Evolutionary conservation across 2,888 invertebrate species (phyloP).

Genomic region (Temnothorax unifasciatus): DNA sequence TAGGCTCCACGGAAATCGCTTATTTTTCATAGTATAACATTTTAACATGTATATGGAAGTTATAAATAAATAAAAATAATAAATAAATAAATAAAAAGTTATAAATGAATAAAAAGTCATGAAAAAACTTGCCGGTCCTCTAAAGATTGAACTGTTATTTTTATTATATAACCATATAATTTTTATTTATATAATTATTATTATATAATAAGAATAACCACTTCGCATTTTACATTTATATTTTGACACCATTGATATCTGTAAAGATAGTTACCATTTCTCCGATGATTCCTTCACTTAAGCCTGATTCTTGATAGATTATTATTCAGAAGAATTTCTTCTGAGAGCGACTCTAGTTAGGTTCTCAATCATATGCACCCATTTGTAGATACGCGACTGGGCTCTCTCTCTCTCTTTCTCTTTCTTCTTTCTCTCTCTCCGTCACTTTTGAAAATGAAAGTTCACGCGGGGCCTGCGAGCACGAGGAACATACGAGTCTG

Average conservation of each 20-base stretch:
- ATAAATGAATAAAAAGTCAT: too few relatives aligned
- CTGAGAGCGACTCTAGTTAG: background rate
- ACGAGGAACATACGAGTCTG: constrained; percentile 75
- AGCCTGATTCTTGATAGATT: background rate
- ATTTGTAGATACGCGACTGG: constrained; percentile 27
- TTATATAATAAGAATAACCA: background rate
- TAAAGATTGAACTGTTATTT: background rate
- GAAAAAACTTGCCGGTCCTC: too few relatives aligned
- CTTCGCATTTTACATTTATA: background rate
- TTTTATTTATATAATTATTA: constrained; percentile 9
- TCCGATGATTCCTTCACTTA: background rate
- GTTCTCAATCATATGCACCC: background rate
- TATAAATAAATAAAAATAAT: too few relatives aligned
- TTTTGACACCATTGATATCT: background rate
- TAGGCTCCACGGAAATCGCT: too few relatives aligned
- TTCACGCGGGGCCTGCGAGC: constrained; percentile 59
- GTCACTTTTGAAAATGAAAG: constrained; percentile 66
- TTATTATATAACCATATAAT: constrained; percentile 1
- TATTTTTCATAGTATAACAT: too few relatives aligned
- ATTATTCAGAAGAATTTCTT: constrained; percentile 16
- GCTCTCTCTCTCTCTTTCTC: constrained; percentile 24
- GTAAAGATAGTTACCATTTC: background rate
- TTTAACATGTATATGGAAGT: too few relatives aligned
- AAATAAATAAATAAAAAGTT: too few relatives aligned
- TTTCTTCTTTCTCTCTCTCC: constrained; percentile 30